phyloP scores from a whole-genome alignment of 1,140 invertebrate species.

The Matsumurasca onukii region DNA sequence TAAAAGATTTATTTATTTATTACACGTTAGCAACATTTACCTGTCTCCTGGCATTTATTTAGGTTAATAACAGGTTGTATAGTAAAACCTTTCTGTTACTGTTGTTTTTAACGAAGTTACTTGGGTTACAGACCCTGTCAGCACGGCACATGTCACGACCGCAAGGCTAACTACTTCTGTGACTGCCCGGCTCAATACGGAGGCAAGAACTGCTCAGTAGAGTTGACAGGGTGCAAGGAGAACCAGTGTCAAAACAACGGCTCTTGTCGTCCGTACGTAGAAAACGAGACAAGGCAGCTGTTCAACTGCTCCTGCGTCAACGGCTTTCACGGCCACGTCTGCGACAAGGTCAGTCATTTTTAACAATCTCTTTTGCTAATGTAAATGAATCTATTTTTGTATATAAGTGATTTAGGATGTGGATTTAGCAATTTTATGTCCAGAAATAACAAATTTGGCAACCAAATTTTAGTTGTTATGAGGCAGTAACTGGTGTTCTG shows the following conservation, averaged over 20 bases:
- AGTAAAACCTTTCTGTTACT: no score
- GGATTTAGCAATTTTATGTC: no score
- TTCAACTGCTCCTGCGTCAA: conserved; percentile 84
- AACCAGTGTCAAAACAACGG: conserved; percentile 80
- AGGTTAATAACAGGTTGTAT: no score
- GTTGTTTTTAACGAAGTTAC: no score
- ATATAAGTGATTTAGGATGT: not conserved
- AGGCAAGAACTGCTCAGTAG: conserved; percentile 90
- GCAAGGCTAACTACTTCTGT: conserved; percentile 77
- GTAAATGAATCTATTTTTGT: conserved; percentile 20
- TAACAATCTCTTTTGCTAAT: not conserved
- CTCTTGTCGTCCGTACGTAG: conserved; percentile 77
- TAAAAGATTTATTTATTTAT: no score
- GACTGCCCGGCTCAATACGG: conserved; percentile 77
- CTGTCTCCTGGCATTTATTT: no score
- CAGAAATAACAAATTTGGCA: no score
- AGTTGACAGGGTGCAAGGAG: conserved; percentile 68
- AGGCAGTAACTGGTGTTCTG: no score
- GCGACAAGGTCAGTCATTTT: conserved; percentile 61
- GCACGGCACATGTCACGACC: conserved; percentile 76
- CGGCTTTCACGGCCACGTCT: conserved; percentile 76
- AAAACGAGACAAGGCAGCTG: conserved; percentile 71
- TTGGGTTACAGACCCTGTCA: conserved; percentile 72
- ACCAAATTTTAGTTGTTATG: no score
- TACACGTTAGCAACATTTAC: no score